These are phyloP conservation scores for Dipus sagitta DNA, from an alignment of 2,797 vertebrate species.

Conservation along the genomic window DNA sequence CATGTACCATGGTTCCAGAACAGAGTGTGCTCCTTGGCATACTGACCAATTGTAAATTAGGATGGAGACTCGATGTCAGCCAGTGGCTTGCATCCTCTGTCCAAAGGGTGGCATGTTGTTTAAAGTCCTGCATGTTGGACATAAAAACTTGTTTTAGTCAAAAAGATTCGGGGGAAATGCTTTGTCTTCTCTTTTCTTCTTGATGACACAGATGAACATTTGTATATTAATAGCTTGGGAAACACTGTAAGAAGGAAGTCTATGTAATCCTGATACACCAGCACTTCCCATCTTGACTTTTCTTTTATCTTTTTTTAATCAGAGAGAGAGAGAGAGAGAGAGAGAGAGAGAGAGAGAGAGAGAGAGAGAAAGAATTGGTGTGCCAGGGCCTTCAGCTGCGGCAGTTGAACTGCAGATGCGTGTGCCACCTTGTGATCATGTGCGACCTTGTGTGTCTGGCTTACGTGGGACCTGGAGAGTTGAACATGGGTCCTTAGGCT, in stretches of 20 bases:
- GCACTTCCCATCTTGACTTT: background rate
- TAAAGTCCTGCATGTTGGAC: background rate
- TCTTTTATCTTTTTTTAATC: background rate
- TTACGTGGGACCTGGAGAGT: too few relatives aligned
- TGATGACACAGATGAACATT: background rate
- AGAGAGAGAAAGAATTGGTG: too few relatives aligned
- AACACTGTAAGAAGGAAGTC: conserved; percentile 1
- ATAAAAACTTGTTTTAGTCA: background rate
- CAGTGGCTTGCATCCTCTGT: background rate
- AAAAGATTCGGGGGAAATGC: background rate
- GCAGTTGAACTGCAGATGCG: too few relatives aligned
- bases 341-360: too few relatives aligned
- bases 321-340: too few relatives aligned
- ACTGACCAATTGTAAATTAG: background rate
- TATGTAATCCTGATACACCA: conserved; percentile 29
- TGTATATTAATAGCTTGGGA: conserved; percentile 7
- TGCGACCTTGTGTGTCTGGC: too few relatives aligned
- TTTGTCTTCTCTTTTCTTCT: conserved; percentile 18
- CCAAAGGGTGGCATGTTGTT: background rate
- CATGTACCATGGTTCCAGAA: background rate
- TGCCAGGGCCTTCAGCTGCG: too few relatives aligned
- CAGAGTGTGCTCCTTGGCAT: fast-evolving
- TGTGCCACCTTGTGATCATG: too few relatives aligned
- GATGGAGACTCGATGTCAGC: background rate
- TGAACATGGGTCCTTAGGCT: too few relatives aligned